Evolutionary conservation across 2,888 invertebrate species (phyloP), one percentile per base, ranked within the genome.

Genomic region (Ormyrus labotus): DNA sequence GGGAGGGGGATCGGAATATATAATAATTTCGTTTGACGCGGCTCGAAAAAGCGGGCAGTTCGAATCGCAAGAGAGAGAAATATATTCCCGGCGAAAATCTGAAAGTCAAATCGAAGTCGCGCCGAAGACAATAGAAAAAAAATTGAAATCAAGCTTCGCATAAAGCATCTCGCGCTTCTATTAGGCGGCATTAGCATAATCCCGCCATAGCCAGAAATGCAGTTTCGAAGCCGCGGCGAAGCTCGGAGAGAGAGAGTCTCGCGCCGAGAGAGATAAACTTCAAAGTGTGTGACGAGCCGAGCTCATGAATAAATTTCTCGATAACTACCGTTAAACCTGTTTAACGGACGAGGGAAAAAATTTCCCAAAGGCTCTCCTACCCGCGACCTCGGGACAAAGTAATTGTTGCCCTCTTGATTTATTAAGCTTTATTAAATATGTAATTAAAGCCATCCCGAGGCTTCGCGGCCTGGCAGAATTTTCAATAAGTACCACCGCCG

Each of bases 231-330:
- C 61, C 34, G 34, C 34, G 34, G 34, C 69, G 7, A 45, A 45
- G 45, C 51, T 61, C 71, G 58, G 45, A 10, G 68, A 8, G 68
- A 8, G 6, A 34, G 34, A 34, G 34, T 34, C 34, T 34, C 34
- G 34, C 34, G 34, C 34, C 34, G 34, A 34, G 68, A 8, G 6
- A 63, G 61, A 72, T 72, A 72, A 72, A 63, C 72, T 72, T 63
- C 48, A 53, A 53, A 72, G 53, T 19, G 47, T 13, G 19, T 13
- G 19, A 58, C 57, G 58, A 71, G 19, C 34, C 10, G 58, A 48
- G 34, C 63, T 72, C 63, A 63, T 72, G 72, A 72, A 72, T 63
- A 72, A 63, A 72, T 72, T 72, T 72, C 8, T 55, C 72, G 72
- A 63, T 72, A 72, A 72, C 55, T 10, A 19, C 45, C 34, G 63